Percentiles rank a stretch among this genome's conserved stretches.
These are phyloP conservation scores for Saturnia pavonia DNA, from an alignment of 2,888 invertebrate genomes.

Conservation along the genomic window DNA sequence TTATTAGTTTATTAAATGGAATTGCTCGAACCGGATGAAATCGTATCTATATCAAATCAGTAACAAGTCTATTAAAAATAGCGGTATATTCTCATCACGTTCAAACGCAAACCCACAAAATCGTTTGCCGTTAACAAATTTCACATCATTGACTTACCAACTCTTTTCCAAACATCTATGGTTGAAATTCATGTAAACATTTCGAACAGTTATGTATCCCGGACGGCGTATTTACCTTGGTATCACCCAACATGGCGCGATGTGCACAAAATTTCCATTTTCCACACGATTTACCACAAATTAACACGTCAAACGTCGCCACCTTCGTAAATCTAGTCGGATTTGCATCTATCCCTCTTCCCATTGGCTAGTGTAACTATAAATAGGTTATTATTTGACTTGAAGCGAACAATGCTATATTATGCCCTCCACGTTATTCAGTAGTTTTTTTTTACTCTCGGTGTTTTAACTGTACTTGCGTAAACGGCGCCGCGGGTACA, in stretches of 20 bases:
- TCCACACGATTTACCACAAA: constrained; percentile 79
- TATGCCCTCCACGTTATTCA: too few species aligned
- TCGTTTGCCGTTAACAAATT: not conserved
- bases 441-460: too few species aligned
- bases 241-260: constrained; percentile 55
- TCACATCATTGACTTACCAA: constrained; percentile 16
- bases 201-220: constrained; percentile 26
- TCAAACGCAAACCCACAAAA: not conserved
- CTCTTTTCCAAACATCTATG: constrained; percentile 35
- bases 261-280: constrained; percentile 81
- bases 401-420: too few species aligned
- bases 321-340: constrained; percentile 70
- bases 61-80: constrained; percentile 42
- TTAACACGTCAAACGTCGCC: constrained; percentile 76
- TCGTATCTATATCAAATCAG: constrained; percentile 7
- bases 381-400: constrained; percentile 20
- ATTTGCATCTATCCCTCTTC: constrained; percentile 72
- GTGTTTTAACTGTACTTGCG: too few species aligned
- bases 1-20: not conserved
- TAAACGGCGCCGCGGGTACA: too few species aligned
- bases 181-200: constrained; percentile 23
- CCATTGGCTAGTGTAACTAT: constrained; percentile 42
- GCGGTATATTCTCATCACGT: constrained; percentile 62
- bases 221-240: constrained; percentile 47
- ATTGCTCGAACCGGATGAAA: not conserved